Conservation (phyloP, 92 coral and sea anemone genomes). For the Actinostola sp. region DNA sequence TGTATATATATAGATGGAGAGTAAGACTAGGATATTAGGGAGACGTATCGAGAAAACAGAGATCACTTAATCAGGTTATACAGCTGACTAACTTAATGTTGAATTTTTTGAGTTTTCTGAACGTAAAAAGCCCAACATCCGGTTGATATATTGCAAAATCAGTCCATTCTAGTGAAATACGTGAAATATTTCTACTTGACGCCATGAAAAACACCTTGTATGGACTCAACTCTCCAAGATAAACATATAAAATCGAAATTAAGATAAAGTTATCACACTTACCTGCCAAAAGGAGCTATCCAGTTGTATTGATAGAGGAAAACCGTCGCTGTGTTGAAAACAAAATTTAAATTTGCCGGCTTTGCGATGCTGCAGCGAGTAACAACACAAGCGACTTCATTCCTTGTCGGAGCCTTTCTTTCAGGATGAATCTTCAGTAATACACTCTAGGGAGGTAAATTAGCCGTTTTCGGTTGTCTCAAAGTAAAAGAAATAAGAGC, state of each 20-base stretch:
- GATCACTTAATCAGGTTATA: background rate
- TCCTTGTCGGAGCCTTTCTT: background rate
- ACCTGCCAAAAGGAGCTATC: slow-evolving; percentile 4
- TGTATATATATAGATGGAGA: background rate
- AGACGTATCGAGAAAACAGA: background rate
- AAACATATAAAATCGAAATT: background rate
- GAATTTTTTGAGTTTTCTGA: background rate
- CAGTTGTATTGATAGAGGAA: slow-evolving; percentile 1
- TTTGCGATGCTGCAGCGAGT: background rate
- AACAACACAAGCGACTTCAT: slow-evolving; percentile 13
- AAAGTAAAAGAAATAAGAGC: slow-evolving; percentile 19
- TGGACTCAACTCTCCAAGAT: background rate
- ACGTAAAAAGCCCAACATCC: background rate
- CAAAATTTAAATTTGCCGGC: slow-evolving; percentile 76
- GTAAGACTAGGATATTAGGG: background rate
- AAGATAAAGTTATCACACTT: background rate
- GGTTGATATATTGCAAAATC: background rate
- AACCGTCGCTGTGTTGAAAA: slow-evolving; percentile 13
- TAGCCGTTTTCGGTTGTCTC: slow-evolving; percentile 35
- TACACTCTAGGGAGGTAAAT: slow-evolving; percentile 12
- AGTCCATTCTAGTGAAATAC: background rate
- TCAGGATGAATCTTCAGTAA: slow-evolving; percentile 3
- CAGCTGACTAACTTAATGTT: background rate
- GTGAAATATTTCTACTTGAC: background rate
- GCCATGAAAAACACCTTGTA: background rate